Evolutionary conservation across 2,797 vertebrate genomes (phyloP).

Genomic region (Cryptoprocta ferox): DNA sequence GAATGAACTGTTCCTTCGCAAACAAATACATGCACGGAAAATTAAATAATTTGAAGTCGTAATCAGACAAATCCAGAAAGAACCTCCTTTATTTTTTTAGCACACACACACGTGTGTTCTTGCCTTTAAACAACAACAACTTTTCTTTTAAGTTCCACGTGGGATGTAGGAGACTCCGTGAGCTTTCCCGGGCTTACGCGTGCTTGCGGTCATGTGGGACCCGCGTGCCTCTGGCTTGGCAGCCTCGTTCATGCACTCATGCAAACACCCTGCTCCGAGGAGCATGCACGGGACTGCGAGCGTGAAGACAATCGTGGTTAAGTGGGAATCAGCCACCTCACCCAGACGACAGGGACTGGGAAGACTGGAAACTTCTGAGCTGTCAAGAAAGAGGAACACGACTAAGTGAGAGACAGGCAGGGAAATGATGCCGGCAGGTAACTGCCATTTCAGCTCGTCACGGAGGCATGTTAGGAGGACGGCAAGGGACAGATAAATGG

Average conservation of each 20-base stretch:
- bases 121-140: neutral
- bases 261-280: neutral
- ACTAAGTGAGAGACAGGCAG: too few species aligned
- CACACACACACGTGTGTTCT: neutral
- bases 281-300: rapidly evolving
- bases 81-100: neutral
- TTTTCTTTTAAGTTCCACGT: neutral
- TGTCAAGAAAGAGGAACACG: neutral
- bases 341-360: rapidly evolving
- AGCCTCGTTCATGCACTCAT: neutral
- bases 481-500: too few species aligned
- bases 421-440: neutral
- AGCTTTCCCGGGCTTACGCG: neutral
- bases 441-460: too few species aligned
- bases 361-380: neutral
- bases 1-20: too few species aligned
- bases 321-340: too few species aligned
- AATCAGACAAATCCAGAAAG: neutral
- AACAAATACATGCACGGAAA: neutral
- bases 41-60: neutral
- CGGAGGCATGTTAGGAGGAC: neutral
- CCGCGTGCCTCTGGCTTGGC: rapidly evolving
- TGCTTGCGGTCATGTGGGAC: neutral
- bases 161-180: rapidly evolving
- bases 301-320: rapidly evolving